phyloP scores from a whole-genome alignment of 2,888 invertebrate genomes.

The Nezara viridula region DNA sequence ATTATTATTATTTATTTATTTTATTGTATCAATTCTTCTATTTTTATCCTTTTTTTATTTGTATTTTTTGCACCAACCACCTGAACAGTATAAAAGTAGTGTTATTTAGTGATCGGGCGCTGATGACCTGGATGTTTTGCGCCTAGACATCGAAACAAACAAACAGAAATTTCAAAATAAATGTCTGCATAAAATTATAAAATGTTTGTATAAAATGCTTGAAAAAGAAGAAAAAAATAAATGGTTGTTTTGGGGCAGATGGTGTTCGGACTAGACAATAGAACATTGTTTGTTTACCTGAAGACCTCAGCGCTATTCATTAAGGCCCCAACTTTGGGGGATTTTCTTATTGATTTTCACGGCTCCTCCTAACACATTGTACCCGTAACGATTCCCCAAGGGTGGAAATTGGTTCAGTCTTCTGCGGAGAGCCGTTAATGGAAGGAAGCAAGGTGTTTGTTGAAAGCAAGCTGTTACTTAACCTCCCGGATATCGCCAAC shows the following conservation, averaged over 20 bases:
- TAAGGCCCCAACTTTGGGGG: neutral
- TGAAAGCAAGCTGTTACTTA: conserved; percentile 2
- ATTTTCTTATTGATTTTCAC: conserved; percentile 38
- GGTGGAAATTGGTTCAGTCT: conserved; percentile 12
- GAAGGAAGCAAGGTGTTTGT: conserved; percentile 26
- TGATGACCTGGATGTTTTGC: too few relatives aligned
- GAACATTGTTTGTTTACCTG: neutral
- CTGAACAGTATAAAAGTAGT: too few relatives aligned
- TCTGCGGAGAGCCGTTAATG: neutral
- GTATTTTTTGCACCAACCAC: too few relatives aligned
- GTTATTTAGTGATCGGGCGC: too few relatives aligned
- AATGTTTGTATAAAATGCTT: too few relatives aligned
- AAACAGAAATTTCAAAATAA: too few relatives aligned
- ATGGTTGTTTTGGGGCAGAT: neutral
- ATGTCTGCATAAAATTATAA: too few relatives aligned
- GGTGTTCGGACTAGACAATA: neutral
- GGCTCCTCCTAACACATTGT: conserved; percentile 2
- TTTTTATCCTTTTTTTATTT: too few relatives aligned
- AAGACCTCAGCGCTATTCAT: neutral
- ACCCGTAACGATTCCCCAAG: neutral
- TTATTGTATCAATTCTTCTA: too few relatives aligned
- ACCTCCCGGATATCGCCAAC: neutral
- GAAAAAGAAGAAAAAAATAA: neutral
- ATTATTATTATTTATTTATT: too few relatives aligned
- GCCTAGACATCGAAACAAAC: too few relatives aligned